phyloP scores from a whole-genome alignment of 2,797 vertebrate genomes.

The Saguinus oedipus region DNA sequence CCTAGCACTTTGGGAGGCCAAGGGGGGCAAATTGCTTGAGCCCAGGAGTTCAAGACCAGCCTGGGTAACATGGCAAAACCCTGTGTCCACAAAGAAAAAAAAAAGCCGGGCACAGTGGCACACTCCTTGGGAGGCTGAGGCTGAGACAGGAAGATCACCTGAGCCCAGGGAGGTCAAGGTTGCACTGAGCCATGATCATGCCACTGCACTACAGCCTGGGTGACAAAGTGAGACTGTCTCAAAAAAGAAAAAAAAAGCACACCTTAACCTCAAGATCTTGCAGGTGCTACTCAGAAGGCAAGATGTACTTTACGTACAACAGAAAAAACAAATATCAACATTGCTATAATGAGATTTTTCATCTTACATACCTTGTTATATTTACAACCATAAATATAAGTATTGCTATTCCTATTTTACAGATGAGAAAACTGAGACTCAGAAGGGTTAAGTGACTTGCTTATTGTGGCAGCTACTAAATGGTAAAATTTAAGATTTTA shows the following conservation, averaged over 20 bases:
- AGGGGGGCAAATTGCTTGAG: background rate
- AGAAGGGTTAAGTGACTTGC: background rate
- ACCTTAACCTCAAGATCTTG: background rate
- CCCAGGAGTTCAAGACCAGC: background rate
- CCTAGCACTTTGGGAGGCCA: background rate
- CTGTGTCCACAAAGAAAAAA: background rate
- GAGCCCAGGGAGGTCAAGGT: background rate
- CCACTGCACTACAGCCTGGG: background rate
- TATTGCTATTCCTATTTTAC: background rate
- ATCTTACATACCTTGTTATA: background rate
- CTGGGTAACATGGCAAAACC: background rate
- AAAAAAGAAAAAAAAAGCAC: background rate
- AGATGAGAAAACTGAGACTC: constrained; percentile 7
- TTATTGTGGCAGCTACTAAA: background rate
- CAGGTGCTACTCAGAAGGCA: background rate
- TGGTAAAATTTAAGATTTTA: background rate
- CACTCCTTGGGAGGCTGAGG: background rate
- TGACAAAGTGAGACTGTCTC: background rate
- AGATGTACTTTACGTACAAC: background rate
- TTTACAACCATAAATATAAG: background rate
- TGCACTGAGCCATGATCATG: background rate
- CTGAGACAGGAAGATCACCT: background rate
- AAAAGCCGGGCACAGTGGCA: background rate
- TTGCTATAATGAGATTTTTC: background rate
- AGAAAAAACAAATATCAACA: background rate